Base-by-base conservation (phyloP, 1,140 invertebrate genomes). In the Temnothorax nylanderi region DNA sequence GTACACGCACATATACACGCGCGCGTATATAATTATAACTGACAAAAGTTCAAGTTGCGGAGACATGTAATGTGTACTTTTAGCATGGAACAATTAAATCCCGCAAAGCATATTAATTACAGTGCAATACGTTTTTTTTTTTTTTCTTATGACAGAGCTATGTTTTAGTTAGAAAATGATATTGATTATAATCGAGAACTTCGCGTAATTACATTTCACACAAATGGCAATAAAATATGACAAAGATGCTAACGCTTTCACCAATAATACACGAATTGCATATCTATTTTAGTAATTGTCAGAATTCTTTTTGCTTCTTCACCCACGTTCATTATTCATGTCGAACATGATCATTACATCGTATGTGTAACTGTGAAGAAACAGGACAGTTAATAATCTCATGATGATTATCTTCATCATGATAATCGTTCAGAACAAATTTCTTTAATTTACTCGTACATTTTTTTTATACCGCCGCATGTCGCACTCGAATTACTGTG, bases 41-140 rank as follows among this genome's bases (percentile, higher is more conserved):
- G 21, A 65, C 26, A 51, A 69, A 69, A 81, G 8, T 71, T 41
- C 13, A 60, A 75, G 41, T 60, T 84, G 2, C 10, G 44, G 69
- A 11, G 32, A 62, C 7, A 26, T 13, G 18, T 74, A 44, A 58
- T 75, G 13, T 81, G 8, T 71, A 47, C 54, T 85, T 72, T 58
- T 47, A 72, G 21, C 41, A 51, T 56, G 7, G 7, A 84, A 49
- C 7, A 41, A 75, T 47, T 75, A 21, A 75, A 16, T 84, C 32
- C 16, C 8, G 3, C 32, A 21, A 5, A 75, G n/a, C 8, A 21
- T 84, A 81, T 71, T 49, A 62, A 74, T 85, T 21, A 64, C 49
- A 11, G 87, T 90, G 87, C 88, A 90, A 90, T 89, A 90, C 13
- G 5, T 67, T 72, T 51, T 78, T 49, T 80, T 37, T 67, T 80